Conservation (phyloP, 2,888 invertebrate genomes). For the Scaptomyza caliginosa region DNA sequence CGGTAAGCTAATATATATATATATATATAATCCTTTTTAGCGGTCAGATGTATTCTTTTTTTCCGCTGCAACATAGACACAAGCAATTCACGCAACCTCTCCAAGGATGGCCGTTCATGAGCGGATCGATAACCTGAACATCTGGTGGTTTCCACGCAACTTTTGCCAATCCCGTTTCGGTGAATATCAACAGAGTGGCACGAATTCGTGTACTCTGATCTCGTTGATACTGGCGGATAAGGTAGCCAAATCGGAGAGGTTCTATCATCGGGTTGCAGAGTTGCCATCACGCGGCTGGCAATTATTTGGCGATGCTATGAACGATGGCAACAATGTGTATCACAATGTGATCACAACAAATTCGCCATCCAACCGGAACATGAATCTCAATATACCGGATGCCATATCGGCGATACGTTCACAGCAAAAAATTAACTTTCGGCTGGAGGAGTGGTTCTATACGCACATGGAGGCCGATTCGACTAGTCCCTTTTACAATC, state of each 20-base stretch:
- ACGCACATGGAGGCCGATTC: slow-evolving; percentile 80
- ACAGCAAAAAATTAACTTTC: slow-evolving; percentile 73
- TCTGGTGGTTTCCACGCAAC: slow-evolving; percentile 86
- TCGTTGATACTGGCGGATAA: slow-evolving; percentile 86
- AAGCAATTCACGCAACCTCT: slow-evolving; percentile 23
- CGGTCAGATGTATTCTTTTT: too few species aligned
- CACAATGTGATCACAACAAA: slow-evolving; percentile 82
- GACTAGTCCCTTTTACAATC: slow-evolving; percentile 61
- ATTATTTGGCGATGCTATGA: slow-evolving; percentile 85
- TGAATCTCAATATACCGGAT: slow-evolving; percentile 86
- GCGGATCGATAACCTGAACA: slow-evolving; percentile 77
- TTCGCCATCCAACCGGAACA: slow-evolving; percentile 82
- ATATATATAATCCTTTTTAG: too few species aligned
- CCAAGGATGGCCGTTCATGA: slow-evolving; percentile 77
- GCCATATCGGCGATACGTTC: slow-evolving; percentile 84
- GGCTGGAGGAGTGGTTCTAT: slow-evolving; percentile 80
- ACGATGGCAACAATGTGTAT: slow-evolving; percentile 86
- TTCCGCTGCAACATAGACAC: too few species aligned
- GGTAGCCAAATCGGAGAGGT: slow-evolving; percentile 74
- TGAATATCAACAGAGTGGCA: slow-evolving; percentile 84
- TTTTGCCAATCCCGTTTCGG: slow-evolving; percentile 87
- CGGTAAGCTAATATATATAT: too few species aligned
- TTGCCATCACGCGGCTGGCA: slow-evolving; percentile 83
- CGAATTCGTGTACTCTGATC: slow-evolving; percentile 87
- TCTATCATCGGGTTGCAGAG: slow-evolving; percentile 59